Evolutionary conservation across 2,113 vertebrate species (phyloP).

Genomic region (Thermophis baileyi): DNA sequence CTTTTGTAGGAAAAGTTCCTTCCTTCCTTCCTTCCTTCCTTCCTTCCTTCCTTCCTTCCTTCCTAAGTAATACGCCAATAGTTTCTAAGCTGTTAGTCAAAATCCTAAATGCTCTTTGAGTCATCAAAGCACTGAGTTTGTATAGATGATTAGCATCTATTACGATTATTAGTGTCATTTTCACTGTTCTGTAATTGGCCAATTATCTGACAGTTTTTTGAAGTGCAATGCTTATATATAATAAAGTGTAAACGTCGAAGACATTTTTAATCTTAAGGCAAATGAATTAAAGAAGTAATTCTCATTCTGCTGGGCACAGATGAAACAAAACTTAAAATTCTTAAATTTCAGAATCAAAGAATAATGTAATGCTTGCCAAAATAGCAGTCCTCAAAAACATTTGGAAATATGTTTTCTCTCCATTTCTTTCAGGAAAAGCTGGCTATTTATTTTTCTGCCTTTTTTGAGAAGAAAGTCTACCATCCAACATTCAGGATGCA

Average conservation of each 20-base stretch:
- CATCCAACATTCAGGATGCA: background rate
- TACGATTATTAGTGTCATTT: background rate
- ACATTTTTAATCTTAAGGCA: background rate
- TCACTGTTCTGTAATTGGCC: background rate
- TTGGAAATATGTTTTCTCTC: background rate
- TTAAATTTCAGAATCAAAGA: background rate
- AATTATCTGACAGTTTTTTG: background rate
- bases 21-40: background rate
- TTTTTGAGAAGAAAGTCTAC: background rate
- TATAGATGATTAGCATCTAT: no score
- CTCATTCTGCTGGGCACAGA: rapidly evolving
- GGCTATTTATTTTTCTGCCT: background rate
- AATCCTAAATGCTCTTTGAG: background rate
- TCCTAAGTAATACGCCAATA: background rate
- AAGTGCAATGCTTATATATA: background rate
- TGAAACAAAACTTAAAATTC: background rate
- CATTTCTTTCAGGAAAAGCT: background rate
- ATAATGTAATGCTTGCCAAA: background rate
- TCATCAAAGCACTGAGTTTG: background rate
- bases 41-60: background rate
- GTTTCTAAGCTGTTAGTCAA: background rate
- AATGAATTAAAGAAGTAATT: background rate
- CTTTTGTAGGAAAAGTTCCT: background rate
- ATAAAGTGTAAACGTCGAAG: background rate
- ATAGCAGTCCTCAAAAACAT: background rate